Percentiles rank a stretch among this genome's conserved stretches.
These are phyloP conservation scores for Pyrrhopygopsis socrates DNA, from an alignment of 2,888 invertebrate genomes.

Conservation along the genomic window DNA sequence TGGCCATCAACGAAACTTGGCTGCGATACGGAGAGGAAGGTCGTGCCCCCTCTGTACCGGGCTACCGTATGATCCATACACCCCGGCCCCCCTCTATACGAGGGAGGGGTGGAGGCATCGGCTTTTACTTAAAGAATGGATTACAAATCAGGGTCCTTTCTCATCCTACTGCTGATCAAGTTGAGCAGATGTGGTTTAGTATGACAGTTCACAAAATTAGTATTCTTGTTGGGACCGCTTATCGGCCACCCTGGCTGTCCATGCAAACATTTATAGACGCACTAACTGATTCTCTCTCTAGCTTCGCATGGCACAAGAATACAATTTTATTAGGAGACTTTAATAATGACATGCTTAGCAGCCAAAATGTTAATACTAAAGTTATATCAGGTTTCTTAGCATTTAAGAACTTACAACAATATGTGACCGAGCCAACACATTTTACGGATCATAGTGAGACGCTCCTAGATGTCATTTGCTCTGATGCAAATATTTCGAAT, in stretches of 20 bases:
- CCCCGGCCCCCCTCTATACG: slow-evolving; percentile 36
- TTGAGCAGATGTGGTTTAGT: slow-evolving; percentile 78
- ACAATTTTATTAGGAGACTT: slow-evolving; percentile 30
- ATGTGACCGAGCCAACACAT: slow-evolving; percentile 56
- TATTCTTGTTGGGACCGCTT: slow-evolving; percentile 49
- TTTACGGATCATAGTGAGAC: slow-evolving; percentile 63
- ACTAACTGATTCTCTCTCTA: slow-evolving; percentile 28
- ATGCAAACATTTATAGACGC: slow-evolving; percentile 12
- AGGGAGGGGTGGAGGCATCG: slow-evolving; percentile 51
- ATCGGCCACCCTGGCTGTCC: slow-evolving; percentile 21
- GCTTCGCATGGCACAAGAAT: slow-evolving; percentile 7
- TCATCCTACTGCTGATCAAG: not conserved
- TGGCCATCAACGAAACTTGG: not conserved
- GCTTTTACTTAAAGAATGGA: slow-evolving; percentile 39
- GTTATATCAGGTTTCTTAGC: slow-evolving; percentile 1
- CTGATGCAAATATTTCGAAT: slow-evolving; percentile 34
- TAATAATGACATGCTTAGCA: slow-evolving; percentile 16
- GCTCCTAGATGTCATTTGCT: slow-evolving; percentile 68
- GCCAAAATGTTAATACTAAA: slow-evolving; percentile 12
- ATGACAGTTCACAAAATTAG: slow-evolving; percentile 18
- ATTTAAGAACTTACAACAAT: slow-evolving; percentile 21
- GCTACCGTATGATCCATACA: not conserved
- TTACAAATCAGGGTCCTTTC: not conserved
- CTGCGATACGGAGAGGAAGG: too few relatives aligned
- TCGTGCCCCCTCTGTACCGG: too few relatives aligned